A percentile compares a stretch with the other conserved stretches of the same genome.
Evolutionary conservation across 2,113 vertebrate genomes (phyloP).

Genomic region (Brienomyrus longianalis): DNA sequence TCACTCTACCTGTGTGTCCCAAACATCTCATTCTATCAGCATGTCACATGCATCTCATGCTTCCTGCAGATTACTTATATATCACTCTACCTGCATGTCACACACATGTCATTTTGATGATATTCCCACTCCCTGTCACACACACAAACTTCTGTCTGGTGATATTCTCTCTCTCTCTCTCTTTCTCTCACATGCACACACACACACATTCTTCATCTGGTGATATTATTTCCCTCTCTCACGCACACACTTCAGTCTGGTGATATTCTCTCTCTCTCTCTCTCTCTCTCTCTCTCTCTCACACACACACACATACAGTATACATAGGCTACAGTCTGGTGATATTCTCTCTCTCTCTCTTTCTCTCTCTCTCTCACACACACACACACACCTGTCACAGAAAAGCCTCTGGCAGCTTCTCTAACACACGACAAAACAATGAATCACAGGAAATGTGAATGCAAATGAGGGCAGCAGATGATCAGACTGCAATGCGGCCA

Average conservation of each 20-base stretch:
- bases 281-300: too few relatives aligned
- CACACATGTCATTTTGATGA: neutral
- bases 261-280: neutral
- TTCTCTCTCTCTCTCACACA: neutral
- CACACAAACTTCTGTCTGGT: neutral
- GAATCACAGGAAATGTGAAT: conserved; percentile 2
- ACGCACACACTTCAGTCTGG: too few relatives aligned
- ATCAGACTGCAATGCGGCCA: neutral
- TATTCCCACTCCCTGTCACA: neutral
- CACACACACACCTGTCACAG: neutral
- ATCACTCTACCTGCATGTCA: neutral
- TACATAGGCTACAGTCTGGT: neutral
- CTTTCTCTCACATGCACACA: too few relatives aligned
- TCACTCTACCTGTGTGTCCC: neutral
- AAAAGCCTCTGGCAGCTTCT: neutral
- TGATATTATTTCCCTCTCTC: neutral
- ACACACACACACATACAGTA: neutral
- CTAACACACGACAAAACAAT: conserved; percentile 4
- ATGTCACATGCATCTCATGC: too few relatives aligned
- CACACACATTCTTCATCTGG: neutral
- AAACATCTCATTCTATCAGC: neutral
- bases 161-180: neutral
- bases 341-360: neutral
- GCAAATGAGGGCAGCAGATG: conserved; percentile 7
- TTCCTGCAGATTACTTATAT: neutral